Evolutionary conservation across 1,140 invertebrate genomes (phyloP).

Genomic region (Nasonia longicornis): DNA sequence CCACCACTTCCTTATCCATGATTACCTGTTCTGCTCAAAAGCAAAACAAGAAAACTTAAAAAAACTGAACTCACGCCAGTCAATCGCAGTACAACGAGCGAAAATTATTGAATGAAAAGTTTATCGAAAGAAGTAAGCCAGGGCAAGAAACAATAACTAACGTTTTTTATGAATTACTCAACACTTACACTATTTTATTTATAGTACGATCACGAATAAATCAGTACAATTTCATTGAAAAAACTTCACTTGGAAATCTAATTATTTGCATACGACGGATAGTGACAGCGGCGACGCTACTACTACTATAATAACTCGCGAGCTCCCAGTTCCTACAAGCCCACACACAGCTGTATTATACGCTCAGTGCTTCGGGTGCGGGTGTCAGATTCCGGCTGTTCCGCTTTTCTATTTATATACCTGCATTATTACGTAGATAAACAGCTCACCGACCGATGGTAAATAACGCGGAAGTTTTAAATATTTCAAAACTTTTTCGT

Average conservation of each 20-base stretch:
- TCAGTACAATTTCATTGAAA: constrained; percentile 18
- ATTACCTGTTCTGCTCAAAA: neutral
- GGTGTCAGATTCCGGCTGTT: too few relatives aligned
- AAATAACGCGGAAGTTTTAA: too few relatives aligned
- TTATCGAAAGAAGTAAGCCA: neutral
- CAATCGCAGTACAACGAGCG: neutral
- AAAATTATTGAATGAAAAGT: neutral
- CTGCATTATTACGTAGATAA: too few relatives aligned
- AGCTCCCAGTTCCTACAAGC: too few relatives aligned
- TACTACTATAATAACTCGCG: neutral
- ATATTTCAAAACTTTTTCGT: too few relatives aligned
- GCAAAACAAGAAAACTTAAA: constrained; percentile 9
- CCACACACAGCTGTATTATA: too few relatives aligned
- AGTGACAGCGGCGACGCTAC: constrained; percentile 37
- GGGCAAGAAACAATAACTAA: neutral
- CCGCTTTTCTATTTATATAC: too few relatives aligned
- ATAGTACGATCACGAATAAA: neutral
- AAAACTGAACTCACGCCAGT: too few relatives aligned
- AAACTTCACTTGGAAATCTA: neutral
- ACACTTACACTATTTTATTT: neutral
- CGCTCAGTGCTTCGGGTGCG: too few relatives aligned
- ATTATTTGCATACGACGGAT: neutral
- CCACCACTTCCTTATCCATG: constrained; percentile 40
- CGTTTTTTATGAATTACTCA: neutral
- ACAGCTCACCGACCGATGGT: too few relatives aligned